These are phyloP conservation scores for Mus caroli DNA, from an alignment of 2,797 vertebrate species.

Conservation along the genomic window DNA sequence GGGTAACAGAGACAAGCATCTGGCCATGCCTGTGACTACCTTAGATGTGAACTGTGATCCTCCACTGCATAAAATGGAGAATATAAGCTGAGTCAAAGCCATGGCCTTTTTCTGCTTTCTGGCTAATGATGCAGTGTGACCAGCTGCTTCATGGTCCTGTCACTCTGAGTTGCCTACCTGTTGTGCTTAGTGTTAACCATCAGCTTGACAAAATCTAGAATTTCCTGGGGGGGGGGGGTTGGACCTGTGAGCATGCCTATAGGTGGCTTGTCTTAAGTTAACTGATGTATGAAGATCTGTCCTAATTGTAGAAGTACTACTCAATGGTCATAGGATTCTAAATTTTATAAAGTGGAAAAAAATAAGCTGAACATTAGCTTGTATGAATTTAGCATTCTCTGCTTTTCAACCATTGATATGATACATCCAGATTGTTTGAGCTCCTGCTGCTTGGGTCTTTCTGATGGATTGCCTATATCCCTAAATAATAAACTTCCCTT, in stretches of 20 bases:
- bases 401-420: neutral
- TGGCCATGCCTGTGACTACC: neutral
- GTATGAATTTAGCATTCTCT: neutral
- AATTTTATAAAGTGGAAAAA: neutral
- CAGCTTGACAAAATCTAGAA: no score
- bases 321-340: neutral
- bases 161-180: neutral
- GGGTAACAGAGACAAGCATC: neutral
- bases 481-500: neutral
- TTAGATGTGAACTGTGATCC: neutral
- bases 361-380: neutral
- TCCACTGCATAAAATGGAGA: neutral
- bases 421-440: neutral
- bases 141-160: neutral
- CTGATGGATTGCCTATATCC: neutral
- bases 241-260: neutral
- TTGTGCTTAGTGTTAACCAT: neutral
- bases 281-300: neutral
- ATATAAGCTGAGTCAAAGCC: neutral
- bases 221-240: neutral
- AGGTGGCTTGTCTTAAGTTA: no score
- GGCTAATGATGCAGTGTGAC: neutral
- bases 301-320: neutral
- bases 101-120: neutral
- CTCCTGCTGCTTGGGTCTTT: neutral